Conservation (phyloP, 2,797 vertebrate species). For the Lithobates sylvaticus region DNA sequence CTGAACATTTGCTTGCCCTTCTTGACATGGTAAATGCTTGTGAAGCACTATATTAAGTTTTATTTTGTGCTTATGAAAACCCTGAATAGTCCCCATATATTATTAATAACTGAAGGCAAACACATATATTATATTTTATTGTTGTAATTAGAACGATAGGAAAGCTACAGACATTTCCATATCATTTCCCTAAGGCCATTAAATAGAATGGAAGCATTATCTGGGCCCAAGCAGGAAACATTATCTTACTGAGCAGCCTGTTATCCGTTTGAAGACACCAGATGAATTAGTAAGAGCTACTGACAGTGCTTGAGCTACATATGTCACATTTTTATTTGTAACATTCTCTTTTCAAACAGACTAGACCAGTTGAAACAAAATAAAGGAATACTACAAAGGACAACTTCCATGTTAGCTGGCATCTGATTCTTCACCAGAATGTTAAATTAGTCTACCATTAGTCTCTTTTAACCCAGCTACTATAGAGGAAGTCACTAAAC, state of each 20-base stretch:
- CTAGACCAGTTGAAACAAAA: conserved; percentile 25
- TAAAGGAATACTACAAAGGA: conserved; percentile 34
- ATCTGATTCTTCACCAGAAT: not conserved
- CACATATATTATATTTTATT: conserved; percentile 40
- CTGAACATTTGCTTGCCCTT: not conserved
- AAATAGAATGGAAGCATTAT: conserved; percentile 61
- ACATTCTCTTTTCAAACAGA: not conserved
- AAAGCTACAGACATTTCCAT: conserved; percentile 49
- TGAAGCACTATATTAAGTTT: not conserved
- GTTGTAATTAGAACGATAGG: conserved; percentile 44
- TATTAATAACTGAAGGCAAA: conserved; percentile 28
- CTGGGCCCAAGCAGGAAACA: conserved; percentile 54
- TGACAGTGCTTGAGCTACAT: conserved; percentile 56
- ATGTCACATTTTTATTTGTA: conserved; percentile 52
- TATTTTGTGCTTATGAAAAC: conserved; percentile 1
- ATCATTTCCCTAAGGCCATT: conserved; percentile 40
- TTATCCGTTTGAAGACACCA: conserved; percentile 25
- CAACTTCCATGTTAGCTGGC: not conserved
- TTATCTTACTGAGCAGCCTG: conserved; percentile 65
- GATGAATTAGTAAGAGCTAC: conserved; percentile 61
- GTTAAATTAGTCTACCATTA: not conserved
- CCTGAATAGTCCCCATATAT: not conserved
- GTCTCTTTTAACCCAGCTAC: no score
- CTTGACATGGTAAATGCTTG: not conserved
- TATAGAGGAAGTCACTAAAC: no score